Evolutionary conservation across 2,888 invertebrate genomes (phyloP).

Genomic region (Apeira syringaria): DNA sequence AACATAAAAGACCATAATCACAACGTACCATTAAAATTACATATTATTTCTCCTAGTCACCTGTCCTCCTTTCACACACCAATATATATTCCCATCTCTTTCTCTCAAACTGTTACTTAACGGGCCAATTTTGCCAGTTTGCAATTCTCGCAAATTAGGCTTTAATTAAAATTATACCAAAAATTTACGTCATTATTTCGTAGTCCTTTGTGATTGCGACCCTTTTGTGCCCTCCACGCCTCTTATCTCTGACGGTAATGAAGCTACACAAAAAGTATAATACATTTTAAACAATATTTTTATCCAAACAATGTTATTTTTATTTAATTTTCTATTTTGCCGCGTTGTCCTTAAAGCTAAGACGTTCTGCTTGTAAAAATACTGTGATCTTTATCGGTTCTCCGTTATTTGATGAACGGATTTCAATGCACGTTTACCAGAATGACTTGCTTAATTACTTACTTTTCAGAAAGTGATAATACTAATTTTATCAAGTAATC

Average conservation of each 20-base stretch:
- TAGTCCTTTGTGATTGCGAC: conserved; percentile 64
- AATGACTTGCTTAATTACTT: too few relatives aligned
- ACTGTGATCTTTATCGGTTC: neutral
- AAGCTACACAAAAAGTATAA: conserved; percentile 48
- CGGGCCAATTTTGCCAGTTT: conserved; percentile 58
- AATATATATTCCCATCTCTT: conserved; percentile 32
- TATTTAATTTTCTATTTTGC: conserved; percentile 28
- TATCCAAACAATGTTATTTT: conserved; percentile 29
- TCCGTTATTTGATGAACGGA: too few relatives aligned
- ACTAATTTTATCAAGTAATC: too few relatives aligned
- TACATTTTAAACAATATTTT: conserved; percentile 53
- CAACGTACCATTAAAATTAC: conserved; percentile 17
- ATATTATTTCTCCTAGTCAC: conserved; percentile 14
- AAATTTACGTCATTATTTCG: conserved; percentile 66
- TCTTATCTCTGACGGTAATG: conserved; percentile 59
- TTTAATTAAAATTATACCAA: conserved; percentile 74
- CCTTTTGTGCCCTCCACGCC: conserved; percentile 53
- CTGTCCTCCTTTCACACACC: conserved; percentile 16
- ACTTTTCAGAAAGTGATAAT: too few relatives aligned
- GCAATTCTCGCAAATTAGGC: conserved; percentile 66
- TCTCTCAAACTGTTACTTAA: conserved; percentile 41
- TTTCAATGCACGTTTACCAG: too few relatives aligned
- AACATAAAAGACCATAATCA: conserved; percentile 27
- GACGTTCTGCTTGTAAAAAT: neutral
- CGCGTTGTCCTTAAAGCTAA: conserved; percentile 11